Percentiles rank a stretch among this genome's conserved stretches.
phyloP scores from a whole-genome alignment of 2,797 vertebrate species.

The Esox masquinongy region DNA sequence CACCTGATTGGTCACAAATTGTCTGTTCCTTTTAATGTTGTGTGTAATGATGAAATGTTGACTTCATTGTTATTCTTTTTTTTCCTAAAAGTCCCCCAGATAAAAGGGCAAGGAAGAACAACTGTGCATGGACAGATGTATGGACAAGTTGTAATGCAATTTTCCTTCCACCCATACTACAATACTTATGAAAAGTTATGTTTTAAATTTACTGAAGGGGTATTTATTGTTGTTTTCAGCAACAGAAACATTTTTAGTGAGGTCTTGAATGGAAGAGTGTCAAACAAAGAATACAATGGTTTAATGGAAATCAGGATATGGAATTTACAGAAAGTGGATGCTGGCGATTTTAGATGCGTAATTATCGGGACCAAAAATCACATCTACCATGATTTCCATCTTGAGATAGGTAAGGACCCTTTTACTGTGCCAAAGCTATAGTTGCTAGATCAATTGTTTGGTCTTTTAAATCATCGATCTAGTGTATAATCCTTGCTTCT shows the following conservation, averaged over 20 bases:
- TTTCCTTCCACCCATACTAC: constrained; percentile 57
- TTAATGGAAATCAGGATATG: constrained; percentile 66
- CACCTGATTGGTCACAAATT: neutral
- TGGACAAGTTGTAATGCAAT: constrained; percentile 55
- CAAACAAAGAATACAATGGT: constrained; percentile 39
- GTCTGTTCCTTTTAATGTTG: neutral
- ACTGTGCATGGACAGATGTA: constrained; percentile 51
- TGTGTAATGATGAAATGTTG: neutral
- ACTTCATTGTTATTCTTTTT: constrained; percentile 24
- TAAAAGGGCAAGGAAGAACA: constrained; percentile 10
- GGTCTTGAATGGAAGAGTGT: constrained; percentile 61
- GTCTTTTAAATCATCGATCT: too few relatives aligned
- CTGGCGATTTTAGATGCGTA: constrained; percentile 70
- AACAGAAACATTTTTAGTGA: constrained; percentile 50
- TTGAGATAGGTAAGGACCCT: constrained; percentile 62
- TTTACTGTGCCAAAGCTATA: neutral
- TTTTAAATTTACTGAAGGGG: constrained; percentile 56
- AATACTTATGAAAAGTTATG: constrained; percentile 60
- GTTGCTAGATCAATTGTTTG: too few relatives aligned
- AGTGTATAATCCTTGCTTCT: too few relatives aligned
- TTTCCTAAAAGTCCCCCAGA: constrained; percentile 54
- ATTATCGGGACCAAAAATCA: constrained; percentile 29
- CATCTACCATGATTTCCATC: constrained; percentile 55
- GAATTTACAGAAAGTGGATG: constrained; percentile 50
- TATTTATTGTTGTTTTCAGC: constrained; percentile 58